A percentile compares a stretch with the other conserved stretches of the same genome.
phyloP scores from a whole-genome alignment of 2,888 invertebrate species.

The Drosophila testacea region DNA sequence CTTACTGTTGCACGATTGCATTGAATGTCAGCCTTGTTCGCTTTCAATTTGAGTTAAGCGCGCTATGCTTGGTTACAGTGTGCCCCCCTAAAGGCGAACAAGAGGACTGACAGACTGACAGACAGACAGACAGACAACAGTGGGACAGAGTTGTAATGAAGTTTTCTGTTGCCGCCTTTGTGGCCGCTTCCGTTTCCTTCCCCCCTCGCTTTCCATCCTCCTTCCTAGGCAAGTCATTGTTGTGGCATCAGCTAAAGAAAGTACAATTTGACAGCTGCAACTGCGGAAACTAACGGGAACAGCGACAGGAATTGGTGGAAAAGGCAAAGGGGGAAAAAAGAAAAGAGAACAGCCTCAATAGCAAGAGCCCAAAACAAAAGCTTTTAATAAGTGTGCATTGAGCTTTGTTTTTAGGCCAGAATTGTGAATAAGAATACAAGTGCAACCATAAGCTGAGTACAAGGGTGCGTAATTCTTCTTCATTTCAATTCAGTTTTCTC shows the following conservation, averaged over 20 bases:
- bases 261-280: conserved; percentile 76
- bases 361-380: conserved; percentile 44
- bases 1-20: conserved; percentile 36
- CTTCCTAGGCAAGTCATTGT: conserved; percentile 41
- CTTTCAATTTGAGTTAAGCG: conserved; percentile 75
- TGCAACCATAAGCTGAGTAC: neutral
- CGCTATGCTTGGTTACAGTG: conserved; percentile 60
- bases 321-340: neutral
- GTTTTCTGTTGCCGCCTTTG: conserved; percentile 63
- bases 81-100: conserved; percentile 10
- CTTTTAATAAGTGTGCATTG: conserved; percentile 47
- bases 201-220: neutral
- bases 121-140: conserved; percentile 8
- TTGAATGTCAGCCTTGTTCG: conserved; percentile 51
- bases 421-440: conserved; percentile 1
- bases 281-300: conserved; percentile 44
- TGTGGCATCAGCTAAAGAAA: conserved; percentile 47
- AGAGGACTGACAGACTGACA: conserved; percentile 21
- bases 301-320: neutral
- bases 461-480: neutral
- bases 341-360: neutral
- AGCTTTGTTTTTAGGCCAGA: conserved; percentile 25
- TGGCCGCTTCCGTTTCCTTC: conserved; percentile 51
- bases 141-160: conserved; percentile 60
- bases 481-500: neutral